These are phyloP conservation scores for Fulica atra DNA, from an alignment of 2,113 vertebrate species.

Conservation along the genomic window DNA sequence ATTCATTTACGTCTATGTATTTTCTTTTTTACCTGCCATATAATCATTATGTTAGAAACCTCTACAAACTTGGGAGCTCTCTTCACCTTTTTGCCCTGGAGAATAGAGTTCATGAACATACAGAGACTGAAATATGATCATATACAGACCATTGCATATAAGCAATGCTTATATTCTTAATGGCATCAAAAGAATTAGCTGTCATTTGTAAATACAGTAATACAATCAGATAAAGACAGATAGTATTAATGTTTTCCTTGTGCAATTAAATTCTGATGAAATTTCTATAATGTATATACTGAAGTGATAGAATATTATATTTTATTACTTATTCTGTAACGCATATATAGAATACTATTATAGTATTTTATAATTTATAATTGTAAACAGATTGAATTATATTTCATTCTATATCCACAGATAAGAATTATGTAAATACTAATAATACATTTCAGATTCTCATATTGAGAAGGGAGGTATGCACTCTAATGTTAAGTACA, in stretches of 20 bases:
- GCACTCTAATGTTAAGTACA: not conserved
- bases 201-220: not conserved
- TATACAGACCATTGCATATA: not conserved
- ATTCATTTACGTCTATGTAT: not conserved
- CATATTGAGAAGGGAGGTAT: not conserved
- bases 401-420: not conserved
- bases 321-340: not conserved
- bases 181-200: not conserved
- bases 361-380: not conserved
- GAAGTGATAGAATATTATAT: not conserved
- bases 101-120: not conserved
- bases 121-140: not conserved
- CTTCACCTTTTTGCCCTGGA: not conserved
- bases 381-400: not conserved
- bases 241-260: not conserved
- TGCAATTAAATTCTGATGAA: not conserved
- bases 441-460: not conserved
- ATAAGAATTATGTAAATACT: not conserved
- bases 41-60: not conserved
- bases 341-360: not conserved
- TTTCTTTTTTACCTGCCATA: not conserved
- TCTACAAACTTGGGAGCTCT: not conserved
- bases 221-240: not conserved
- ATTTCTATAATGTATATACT: not conserved
- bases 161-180: not conserved